Percentiles rank a stretch among this genome's conserved stretches.
Evolutionary conservation across 2,888 invertebrate genomes (phyloP).

Genomic region (Polia nebulosa): DNA sequence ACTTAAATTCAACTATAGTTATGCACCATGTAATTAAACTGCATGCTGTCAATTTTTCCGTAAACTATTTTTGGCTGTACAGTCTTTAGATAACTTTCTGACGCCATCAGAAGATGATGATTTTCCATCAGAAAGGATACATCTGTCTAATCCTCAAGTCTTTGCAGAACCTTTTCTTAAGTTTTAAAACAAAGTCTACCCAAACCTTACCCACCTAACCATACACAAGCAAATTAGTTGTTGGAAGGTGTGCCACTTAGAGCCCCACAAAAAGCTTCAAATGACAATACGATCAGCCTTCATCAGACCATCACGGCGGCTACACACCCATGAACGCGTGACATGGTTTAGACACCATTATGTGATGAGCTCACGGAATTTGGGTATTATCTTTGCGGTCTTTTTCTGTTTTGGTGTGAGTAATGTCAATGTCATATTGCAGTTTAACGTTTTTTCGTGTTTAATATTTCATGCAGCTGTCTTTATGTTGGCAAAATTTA

Average conservation of each 20-base stretch:
- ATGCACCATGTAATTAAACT: no score
- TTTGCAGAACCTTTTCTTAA: no score
- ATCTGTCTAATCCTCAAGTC: no score
- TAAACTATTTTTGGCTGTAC: no score
- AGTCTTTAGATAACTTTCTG: no score
- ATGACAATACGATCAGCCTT: slow-evolving; percentile 66
- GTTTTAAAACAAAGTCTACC: no score
- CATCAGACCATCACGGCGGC: slow-evolving; percentile 68
- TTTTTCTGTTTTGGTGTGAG: slow-evolving; percentile 18
- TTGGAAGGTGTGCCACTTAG: slow-evolving; percentile 27
- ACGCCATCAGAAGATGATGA: no score
- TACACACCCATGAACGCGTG: slow-evolving; percentile 50
- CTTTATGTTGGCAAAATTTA: no score
- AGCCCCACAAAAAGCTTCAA: slow-evolving; percentile 41
- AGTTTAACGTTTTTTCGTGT: not conserved
- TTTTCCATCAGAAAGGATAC: no score
- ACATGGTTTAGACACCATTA: slow-evolving; percentile 41
- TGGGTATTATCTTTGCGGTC: slow-evolving; percentile 33
- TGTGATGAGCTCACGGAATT: slow-evolving; percentile 42
- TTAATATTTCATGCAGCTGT: not conserved
- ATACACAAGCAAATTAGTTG: not conserved
- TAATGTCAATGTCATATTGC: slow-evolving; percentile 44
- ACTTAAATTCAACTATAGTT: no score
- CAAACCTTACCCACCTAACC: no score
- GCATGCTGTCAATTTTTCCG: no score